Conservation (phyloP, 2,797 vertebrate species). For the Siniperca scherzeri region DNA sequence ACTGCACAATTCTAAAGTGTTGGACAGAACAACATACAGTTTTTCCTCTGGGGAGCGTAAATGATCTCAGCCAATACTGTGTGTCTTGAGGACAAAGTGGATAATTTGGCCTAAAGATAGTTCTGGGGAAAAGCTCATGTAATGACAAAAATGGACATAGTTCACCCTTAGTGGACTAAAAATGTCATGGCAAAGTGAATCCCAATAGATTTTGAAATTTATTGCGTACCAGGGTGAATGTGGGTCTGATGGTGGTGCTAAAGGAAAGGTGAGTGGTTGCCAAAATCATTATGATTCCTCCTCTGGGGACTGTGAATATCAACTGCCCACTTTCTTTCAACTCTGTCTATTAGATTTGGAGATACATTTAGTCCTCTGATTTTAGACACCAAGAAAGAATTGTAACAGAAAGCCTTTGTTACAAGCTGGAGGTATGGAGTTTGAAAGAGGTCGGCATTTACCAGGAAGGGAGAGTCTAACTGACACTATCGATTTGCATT, state of each 20-base stretch:
- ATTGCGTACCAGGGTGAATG: background rate
- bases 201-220: background rate
- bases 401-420: no score
- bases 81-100: background rate
- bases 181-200: no score
- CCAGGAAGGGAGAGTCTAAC: no score
- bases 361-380: no score
- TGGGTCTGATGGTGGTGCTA: background rate
- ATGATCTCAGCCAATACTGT: background rate
- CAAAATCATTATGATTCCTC: background rate
- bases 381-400: no score
- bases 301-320: background rate
- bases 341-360: no score
- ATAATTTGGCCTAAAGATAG: background rate
- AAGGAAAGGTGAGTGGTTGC: background rate
- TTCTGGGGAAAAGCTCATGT: background rate
- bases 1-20: background rate
- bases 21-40: no score
- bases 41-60: background rate
- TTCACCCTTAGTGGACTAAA: background rate
- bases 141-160: background rate
- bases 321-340: background rate
- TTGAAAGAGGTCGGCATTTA: no score
- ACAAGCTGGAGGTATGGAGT: no score
- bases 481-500: no score